Evolutionary conservation across 2,888 invertebrate genomes (phyloP), one percentile per base, ranked within the genome.

Genomic region (Kryphioiulus occultus): DNA sequence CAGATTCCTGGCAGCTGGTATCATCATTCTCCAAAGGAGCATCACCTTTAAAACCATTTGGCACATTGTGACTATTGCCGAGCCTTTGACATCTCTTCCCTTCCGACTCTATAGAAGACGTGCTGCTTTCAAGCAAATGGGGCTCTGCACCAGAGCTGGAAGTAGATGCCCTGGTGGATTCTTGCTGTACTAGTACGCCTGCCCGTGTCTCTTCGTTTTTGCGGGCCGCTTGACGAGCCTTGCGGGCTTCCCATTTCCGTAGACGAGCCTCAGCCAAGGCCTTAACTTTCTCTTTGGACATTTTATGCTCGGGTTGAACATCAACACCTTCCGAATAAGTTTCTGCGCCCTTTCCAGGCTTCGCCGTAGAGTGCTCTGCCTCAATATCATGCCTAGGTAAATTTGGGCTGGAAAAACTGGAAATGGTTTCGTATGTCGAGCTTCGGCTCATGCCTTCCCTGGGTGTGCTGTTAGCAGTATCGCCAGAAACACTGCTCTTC

Each of bases 341-440:
- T 88, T 88, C 32, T 10, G 35, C 42, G 82, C 68, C 26, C 78
- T 39, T 78, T 47, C 53, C 53, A 4, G 87, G 85, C 44, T 88
- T 83, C 17, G 88, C 87, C 53, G 88, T 89, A 83, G 59, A 10
- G 83, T 26, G n/a, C 44, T 88, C 87, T 10, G 68, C 42, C 12
- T 39, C 78, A 30, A 35, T 15, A 59, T 86, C 53, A 19, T 86
- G 86, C 42, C 85, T 85, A 22, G 68, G 87, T n/a, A 87, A 42
- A 39, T 22, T 39, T 30, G 87, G 82, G 47, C 88, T 12, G 22
- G 85, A 47, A 39, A 87, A 59, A 82, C 42, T 87, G 0, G 90
- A 90, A 22, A 92, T 88, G 89, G 92, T 92, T 87, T 92, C 92
- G 88, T 91, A 92, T 0, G 92, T 92, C 0, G 92, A 91, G 89